Conservation (phyloP, 1,140 invertebrate species). For the Thaumatotibia leucotreta region DNA sequence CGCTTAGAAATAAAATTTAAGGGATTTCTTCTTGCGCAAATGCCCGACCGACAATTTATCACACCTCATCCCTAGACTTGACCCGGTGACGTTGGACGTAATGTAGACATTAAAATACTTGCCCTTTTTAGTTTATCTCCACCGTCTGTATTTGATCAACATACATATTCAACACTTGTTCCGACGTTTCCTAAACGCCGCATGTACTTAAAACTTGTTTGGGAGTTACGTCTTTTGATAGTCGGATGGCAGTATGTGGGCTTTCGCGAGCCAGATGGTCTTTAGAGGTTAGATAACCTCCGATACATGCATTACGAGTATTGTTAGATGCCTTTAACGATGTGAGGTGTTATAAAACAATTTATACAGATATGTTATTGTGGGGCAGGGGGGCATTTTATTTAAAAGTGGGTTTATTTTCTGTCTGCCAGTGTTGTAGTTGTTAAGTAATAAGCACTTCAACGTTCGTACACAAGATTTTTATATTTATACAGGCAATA, state of each 20-base stretch:
- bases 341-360: neutral
- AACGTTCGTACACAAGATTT: too few species aligned
- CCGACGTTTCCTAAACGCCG: neutral
- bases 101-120: constrained; percentile 42
- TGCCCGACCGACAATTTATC: too few species aligned
- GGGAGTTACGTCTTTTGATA: neutral
- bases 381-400: too few species aligned
- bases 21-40: too few species aligned
- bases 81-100: constrained; percentile 2
- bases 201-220: neutral
- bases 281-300: constrained; percentile 25
- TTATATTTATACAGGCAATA: too few species aligned
- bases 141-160: constrained; percentile 14
- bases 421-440: too few species aligned
- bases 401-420: too few species aligned
- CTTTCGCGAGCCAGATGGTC: constrained; percentile 43
- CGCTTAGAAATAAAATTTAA: too few species aligned
- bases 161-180: constrained; percentile 30
- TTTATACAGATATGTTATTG: neutral
- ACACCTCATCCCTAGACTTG: neutral
- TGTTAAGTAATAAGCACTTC: too few species aligned
- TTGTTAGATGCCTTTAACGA: constrained; percentile 11
- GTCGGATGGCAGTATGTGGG: constrained; percentile 17
- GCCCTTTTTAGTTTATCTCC: constrained; percentile 26
- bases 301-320: constrained; percentile 30